phyloP scores from a whole-genome alignment of 2,113 vertebrate species.

The Nipponia nippon region DNA sequence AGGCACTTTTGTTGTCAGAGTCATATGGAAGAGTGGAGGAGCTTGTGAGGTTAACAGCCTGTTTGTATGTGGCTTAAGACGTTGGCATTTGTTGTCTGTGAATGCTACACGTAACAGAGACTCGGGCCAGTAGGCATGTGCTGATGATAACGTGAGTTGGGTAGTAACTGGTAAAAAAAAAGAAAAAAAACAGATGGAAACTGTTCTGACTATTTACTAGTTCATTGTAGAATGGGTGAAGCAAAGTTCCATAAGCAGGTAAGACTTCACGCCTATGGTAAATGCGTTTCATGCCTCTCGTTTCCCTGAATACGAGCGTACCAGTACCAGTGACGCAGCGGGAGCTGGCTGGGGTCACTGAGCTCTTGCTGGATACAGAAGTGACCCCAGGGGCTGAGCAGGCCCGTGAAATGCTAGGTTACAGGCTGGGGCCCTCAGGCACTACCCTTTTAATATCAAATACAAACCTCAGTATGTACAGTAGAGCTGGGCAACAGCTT shows the following conservation, averaged over 20 bases:
- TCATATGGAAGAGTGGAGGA: not conserved
- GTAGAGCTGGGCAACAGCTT: not conserved
- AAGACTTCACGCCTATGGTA: not conserved
- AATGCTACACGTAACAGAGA: not conserved
- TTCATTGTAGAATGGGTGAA: not conserved
- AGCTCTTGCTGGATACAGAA: not conserved
- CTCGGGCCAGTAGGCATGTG: not conserved
- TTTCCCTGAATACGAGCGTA: accelerated
- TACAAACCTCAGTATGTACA: not conserved
- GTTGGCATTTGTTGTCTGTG: not conserved
- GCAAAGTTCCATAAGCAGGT: not conserved
- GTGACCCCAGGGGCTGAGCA: not conserved
- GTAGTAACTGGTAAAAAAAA: not conserved
- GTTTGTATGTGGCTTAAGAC: not conserved
- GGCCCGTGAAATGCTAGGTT: not conserved
- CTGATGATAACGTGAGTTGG: not conserved
- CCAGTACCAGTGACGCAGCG: accelerated
- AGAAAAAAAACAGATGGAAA: not conserved
- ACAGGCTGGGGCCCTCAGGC: not conserved
- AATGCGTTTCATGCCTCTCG: not conserved
- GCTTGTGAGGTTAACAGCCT: not conserved
- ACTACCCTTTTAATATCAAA: not conserved
- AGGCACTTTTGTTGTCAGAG: not conserved
- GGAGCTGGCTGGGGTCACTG: not conserved
- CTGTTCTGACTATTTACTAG: not conserved